Evolutionary conservation across 2,888 invertebrate species (phyloP).

Genomic region (Coleophora flavipennella): DNA sequence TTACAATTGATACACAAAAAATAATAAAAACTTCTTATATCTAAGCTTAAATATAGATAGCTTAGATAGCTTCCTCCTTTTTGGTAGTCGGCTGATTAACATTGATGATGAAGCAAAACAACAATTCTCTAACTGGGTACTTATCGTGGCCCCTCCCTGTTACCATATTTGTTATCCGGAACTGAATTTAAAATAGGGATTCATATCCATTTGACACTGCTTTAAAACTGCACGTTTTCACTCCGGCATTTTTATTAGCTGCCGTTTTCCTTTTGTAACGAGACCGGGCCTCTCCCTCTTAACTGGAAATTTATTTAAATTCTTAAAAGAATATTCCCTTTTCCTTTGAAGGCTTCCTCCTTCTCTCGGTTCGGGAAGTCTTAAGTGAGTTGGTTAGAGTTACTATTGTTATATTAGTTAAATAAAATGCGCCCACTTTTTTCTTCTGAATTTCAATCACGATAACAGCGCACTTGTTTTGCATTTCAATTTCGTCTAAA

Average conservation of each 20-base stretch:
- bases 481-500: slow-evolving; percentile 35
- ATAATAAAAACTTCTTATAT: too few relatives aligned
- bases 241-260: slow-evolving; percentile 58
- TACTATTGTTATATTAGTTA: slow-evolving; percentile 21
- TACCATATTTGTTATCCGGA: slow-evolving; percentile 25
- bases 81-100: too few relatives aligned
- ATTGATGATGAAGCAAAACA: too few relatives aligned
- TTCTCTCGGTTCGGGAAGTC: slow-evolving; percentile 36
- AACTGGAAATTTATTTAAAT: slow-evolving; percentile 64
- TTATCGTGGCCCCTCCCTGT: slow-evolving; percentile 18
- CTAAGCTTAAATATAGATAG: too few relatives aligned
- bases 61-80: too few relatives aligned
- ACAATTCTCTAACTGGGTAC: too few relatives aligned
- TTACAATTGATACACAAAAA: too few relatives aligned
- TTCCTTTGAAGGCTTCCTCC: slow-evolving; percentile 36
- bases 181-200: slow-evolving; percentile 30
- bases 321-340: slow-evolving; percentile 49
- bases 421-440: slow-evolving; percentile 7
- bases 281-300: slow-evolving; percentile 42
- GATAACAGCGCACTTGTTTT: slow-evolving; percentile 1
- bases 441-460: slow-evolving; percentile 6
- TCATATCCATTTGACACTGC: slow-evolving; percentile 45
- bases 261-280: slow-evolving; percentile 53
- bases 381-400: slow-evolving; percentile 46
- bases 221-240: slow-evolving; percentile 46